These are phyloP conservation scores for Potamarius usumacintae DNA, from an alignment of 2,113 vertebrate species.

Conservation along the genomic window DNA sequence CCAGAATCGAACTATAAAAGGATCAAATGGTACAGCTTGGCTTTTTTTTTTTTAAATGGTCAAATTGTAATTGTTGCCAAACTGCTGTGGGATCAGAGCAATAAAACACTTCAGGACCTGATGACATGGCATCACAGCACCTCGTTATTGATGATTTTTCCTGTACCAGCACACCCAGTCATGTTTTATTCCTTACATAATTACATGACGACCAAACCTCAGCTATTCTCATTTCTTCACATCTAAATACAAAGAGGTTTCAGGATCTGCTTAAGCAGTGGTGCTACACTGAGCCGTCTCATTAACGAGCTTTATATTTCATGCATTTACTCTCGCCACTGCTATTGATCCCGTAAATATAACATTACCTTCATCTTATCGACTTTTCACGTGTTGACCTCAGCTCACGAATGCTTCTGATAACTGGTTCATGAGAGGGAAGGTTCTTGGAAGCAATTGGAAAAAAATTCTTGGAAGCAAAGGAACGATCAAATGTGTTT, in stretches of 20 bases:
- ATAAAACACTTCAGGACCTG: neutral
- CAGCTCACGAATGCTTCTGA: slow-evolving; percentile 37
- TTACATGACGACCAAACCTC: slow-evolving; percentile 7
- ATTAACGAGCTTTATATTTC: slow-evolving; percentile 48
- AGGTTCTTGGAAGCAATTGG: slow-evolving; percentile 36
- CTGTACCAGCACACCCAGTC: neutral
- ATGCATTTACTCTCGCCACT: slow-evolving; percentile 37
- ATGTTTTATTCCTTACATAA: neutral
- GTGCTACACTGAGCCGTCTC: slow-evolving; percentile 8
- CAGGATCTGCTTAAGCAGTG: slow-evolving; percentile 32
- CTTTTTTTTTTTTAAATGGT: neutral
- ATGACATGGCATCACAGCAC: neutral
- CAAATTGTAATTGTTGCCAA: neutral
- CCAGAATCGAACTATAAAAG: neutral
- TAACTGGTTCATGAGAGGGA: slow-evolving; percentile 19
- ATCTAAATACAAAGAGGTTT: slow-evolving; percentile 9
- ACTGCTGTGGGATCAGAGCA: neutral
- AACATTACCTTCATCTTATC: slow-evolving; percentile 48
- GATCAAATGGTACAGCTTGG: neutral
- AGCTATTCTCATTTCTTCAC: slow-evolving; percentile 32
- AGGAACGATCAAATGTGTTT: slow-evolving; percentile 24
- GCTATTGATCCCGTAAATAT: slow-evolving; percentile 51
- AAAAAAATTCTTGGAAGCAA: neutral
- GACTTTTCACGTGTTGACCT: slow-evolving; percentile 48
- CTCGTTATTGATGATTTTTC: too few relatives aligned